phyloP scores from a whole-genome alignment of 2,113 vertebrate genomes.

The Clinocottus analis region DNA sequence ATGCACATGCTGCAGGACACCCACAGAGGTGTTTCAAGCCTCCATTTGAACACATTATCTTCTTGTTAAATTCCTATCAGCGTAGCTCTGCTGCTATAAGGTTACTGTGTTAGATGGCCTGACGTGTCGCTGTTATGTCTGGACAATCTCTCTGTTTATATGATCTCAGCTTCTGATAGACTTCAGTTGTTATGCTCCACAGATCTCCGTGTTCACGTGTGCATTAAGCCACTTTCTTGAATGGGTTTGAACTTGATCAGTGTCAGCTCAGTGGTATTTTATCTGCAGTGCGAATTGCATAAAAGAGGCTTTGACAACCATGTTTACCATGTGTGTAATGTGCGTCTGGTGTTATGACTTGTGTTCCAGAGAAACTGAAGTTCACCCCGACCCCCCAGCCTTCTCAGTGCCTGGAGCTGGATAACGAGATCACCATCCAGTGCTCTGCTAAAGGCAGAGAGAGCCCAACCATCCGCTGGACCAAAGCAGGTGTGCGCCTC shows the following conservation, averaged over 20 bases:
- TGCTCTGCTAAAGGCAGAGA: constrained; percentile 93
- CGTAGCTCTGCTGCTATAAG: constrained; percentile 25
- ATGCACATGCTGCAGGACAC: constrained; percentile 46
- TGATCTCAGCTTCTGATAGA: constrained; percentile 54
- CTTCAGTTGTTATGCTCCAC: constrained; percentile 2
- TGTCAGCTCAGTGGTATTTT: constrained; percentile 42
- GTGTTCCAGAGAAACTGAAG: constrained; percentile 93
- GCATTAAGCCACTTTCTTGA: constrained; percentile 26
- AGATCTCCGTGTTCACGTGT: constrained; percentile 11
- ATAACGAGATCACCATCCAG: constrained; percentile 89
- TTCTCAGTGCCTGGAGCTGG: constrained; percentile 93
- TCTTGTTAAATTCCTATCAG: constrained; percentile 32
- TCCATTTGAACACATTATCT: constrained; percentile 34
- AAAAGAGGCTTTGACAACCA: constrained; percentile 36
- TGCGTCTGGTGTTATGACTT: constrained; percentile 44
- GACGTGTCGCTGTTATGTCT: constrained; percentile 48
- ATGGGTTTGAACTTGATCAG: constrained; percentile 56
- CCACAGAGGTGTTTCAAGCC: constrained; percentile 51
- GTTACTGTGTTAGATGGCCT: constrained; percentile 27
- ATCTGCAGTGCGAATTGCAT: constrained; percentile 25
- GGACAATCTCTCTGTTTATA: constrained; percentile 37
- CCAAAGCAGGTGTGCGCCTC: constrained; percentile 87
- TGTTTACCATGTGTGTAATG: constrained; percentile 25
- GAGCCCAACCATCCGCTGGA: constrained; percentile 92
- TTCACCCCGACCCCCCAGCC: constrained; percentile 94